Evolutionary conservation across 2,797 vertebrate genomes (phyloP), one percentile per base, ranked within the genome.

Genomic region (Moxostoma hubbsi): DNA sequence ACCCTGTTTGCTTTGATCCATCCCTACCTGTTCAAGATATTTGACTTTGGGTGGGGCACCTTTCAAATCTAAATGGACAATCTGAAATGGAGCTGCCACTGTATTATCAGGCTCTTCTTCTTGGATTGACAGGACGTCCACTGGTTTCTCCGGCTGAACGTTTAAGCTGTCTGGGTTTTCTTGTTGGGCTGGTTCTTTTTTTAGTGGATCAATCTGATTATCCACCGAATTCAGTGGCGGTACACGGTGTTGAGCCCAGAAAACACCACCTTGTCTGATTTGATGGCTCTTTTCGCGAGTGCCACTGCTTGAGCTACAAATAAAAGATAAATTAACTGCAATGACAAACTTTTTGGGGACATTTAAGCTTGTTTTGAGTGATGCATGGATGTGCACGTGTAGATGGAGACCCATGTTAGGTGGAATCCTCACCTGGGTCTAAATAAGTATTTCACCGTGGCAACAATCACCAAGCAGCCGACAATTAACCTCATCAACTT

Each of bases 61-160:
- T 81, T 95, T 95, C 71, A 95, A 92, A 77, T 95, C 94, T 67
- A 95, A 86, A 82, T 95, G 94, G 13, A 95, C 92, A 5, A 95
- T 65, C 59, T 87, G 89, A 83, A 92, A 87, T 64, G 89, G 67
- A 0, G 83, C 76, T 7, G 65, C 7, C 7, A 12, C 74, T 78
- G 0, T 2, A 12, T 53, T n/a, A 7, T 63, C 45, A 53, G 49
- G 16, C 12, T 9, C 3, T 10, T 10, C 16, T 59, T 67, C n/a
- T 24, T 13, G 51, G 2, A n/a, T 55, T 6, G 6, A 0, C 0
- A 65, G 2, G 3, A 12, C 10, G 0, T 0, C 7, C 1, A 1
- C 4, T 9, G 6, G 4, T 9, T 43, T 1, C 9, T 67, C 24
- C 6, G 6, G 0, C 5, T 78, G 10, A 47, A 9, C 54, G 0